A percentile compares a stretch with the other conserved stretches of the same genome.
These are phyloP conservation scores for Chelon labrosus DNA, from an alignment of 2,797 vertebrate genomes.

Conservation along the genomic window DNA sequence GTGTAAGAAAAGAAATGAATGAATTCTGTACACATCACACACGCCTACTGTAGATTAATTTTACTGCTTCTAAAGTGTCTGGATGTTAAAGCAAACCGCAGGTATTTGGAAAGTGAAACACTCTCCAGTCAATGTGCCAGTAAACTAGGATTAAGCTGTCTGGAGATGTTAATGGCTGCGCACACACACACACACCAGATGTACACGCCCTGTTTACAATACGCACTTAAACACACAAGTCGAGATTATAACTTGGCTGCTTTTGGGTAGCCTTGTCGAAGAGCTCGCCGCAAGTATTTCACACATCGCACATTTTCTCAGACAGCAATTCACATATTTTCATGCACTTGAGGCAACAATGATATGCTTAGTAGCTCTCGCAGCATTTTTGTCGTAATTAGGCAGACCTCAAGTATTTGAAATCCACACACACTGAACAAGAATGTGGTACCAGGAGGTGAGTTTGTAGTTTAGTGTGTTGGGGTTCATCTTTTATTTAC, in stretches of 20 bases:
- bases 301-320: constrained; percentile 13
- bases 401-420: constrained; percentile 53
- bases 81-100: constrained; percentile 51
- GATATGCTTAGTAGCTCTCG: constrained; percentile 32
- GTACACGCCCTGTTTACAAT: neutral
- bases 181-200: neutral
- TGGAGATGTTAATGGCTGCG: constrained; percentile 33
- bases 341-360: constrained; percentile 24
- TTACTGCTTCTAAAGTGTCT: constrained; percentile 44
- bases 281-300: constrained; percentile 40
- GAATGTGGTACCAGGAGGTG: neutral
- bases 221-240: constrained; percentile 6
- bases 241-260: constrained; percentile 18
- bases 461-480: neutral
- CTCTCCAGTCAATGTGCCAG: constrained; percentile 17
- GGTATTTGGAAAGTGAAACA: constrained; percentile 54
- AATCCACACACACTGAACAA: neutral
- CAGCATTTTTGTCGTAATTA: constrained; percentile 73
- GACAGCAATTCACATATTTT: constrained; percentile 15
- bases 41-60: constrained; percentile 24
- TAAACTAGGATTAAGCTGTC: constrained; percentile 54
- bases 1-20: neutral
- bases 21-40: neutral
- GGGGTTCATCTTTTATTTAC: constrained; percentile 7
- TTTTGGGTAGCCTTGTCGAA: neutral